phyloP scores from a whole-genome alignment of 2,888 invertebrate genomes.

The Diaphora mendica region DNA sequence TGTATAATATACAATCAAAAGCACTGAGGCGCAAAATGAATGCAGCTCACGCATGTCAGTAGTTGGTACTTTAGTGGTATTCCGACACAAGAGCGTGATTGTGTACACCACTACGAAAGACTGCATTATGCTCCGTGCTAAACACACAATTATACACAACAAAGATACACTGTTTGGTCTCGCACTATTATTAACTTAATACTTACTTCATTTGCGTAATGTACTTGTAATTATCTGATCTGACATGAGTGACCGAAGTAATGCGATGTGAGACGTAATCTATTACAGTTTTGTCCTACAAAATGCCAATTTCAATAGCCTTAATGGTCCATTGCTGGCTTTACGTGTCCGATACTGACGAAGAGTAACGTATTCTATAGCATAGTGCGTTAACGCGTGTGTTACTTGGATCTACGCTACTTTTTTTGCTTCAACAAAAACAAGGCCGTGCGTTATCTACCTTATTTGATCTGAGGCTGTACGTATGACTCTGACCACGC shows the following conservation, averaged over 20 bases:
- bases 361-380: no score
- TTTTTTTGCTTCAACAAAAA: no score
- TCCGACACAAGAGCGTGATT: constrained; percentile 45
- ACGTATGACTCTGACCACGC: no score
- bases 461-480: no score
- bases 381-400: no score
- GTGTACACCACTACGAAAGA: constrained; percentile 39
- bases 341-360: no score
- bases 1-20: constrained; percentile 68
- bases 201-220: constrained; percentile 33
- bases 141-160: constrained; percentile 40
- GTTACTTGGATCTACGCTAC: no score
- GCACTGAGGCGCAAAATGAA: constrained; percentile 75
- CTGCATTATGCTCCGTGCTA: constrained; percentile 43
- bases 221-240: constrained; percentile 7
- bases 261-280: neutral
- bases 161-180: constrained; percentile 41
- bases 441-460: no score
- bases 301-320: no score
- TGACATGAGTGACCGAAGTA: neutral
- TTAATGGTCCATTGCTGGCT: no score
- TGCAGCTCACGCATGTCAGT: constrained; percentile 59
- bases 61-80: constrained; percentile 33
- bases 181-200: constrained; percentile 38
- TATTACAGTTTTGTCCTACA: neutral